These are phyloP conservation scores for Mythimna impura DNA, from an alignment of 2,888 invertebrate genomes.

Conservation along the genomic window DNA sequence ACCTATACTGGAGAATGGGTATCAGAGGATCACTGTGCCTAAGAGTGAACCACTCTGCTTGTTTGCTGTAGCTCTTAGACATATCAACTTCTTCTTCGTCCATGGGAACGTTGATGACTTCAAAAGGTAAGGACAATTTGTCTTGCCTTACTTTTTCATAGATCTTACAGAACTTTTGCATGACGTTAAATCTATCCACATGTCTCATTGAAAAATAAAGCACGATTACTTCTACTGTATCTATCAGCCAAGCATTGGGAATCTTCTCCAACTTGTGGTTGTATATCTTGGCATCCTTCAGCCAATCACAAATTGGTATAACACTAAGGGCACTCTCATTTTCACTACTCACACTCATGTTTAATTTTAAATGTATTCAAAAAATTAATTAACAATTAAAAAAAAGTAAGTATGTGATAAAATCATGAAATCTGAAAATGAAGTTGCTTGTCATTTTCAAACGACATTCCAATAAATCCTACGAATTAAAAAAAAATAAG, in stretches of 20 bases:
- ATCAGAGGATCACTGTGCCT: slow-evolving; percentile 77
- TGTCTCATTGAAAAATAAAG: slow-evolving; percentile 78
- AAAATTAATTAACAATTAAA: neutral
- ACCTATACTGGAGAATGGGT: slow-evolving; percentile 74
- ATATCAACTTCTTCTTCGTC: slow-evolving; percentile 77
- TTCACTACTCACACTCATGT: neutral
- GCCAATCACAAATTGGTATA: slow-evolving; percentile 69
- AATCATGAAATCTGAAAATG: neutral
- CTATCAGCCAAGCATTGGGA: slow-evolving; percentile 71
- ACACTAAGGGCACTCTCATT: neutral
- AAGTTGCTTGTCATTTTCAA: slow-evolving; percentile 7
- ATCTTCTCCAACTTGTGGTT: slow-evolving; percentile 75
- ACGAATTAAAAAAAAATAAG: neutral
- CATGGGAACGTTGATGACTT: slow-evolving; percentile 83
- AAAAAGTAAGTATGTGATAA: too few relatives aligned
- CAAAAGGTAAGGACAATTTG: slow-evolving; percentile 83
- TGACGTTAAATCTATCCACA: slow-evolving; percentile 76
- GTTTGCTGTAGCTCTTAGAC: slow-evolving; percentile 70
- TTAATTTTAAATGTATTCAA: neutral
- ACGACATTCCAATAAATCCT: neutral
- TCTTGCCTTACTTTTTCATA: slow-evolving; percentile 79
- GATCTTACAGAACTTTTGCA: slow-evolving; percentile 78
- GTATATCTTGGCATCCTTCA: slow-evolving; percentile 72
- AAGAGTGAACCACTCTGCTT: slow-evolving; percentile 87
- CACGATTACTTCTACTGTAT: slow-evolving; percentile 76